Percentiles rank a stretch among this genome's conserved stretches.
Evolutionary conservation across 2,113 vertebrate species (phyloP).

Genomic region (Megaceryle maxima): DNA sequence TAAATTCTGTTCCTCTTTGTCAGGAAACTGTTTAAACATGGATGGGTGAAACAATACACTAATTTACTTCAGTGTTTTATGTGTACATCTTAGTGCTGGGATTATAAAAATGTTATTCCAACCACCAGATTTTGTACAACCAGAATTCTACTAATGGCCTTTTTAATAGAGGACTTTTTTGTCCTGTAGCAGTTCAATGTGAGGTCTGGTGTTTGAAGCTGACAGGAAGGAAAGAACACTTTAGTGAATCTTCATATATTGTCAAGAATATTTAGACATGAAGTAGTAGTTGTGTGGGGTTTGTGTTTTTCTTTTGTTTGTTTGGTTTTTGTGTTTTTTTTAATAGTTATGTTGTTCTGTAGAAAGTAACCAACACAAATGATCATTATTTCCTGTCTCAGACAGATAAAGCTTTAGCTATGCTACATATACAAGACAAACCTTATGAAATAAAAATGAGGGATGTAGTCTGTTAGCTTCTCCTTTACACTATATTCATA

Average conservation of each 20-base stretch:
- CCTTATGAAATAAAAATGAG: background rate
- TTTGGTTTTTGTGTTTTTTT: background rate
- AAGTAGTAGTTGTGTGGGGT: background rate
- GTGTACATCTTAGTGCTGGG: background rate
- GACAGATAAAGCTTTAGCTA: background rate
- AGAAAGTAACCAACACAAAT: background rate
- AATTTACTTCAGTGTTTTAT: background rate
- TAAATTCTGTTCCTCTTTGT: background rate
- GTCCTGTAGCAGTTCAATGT: background rate
- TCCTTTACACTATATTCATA: background rate
- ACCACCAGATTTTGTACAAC: background rate
- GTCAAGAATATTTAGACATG: background rate
- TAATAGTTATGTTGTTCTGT: background rate
- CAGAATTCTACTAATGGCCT: background rate
- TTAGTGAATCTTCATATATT: background rate
- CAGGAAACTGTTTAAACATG: background rate
- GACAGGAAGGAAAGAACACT: background rate
- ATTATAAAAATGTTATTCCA: background rate
- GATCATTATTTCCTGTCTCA: background rate
- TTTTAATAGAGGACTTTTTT: background rate
- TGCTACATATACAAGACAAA: background rate
- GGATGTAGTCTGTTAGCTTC: background rate
- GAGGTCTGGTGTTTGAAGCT: background rate
- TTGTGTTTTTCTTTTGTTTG: background rate
- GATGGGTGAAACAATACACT: background rate